Evolutionary conservation across 2,888 invertebrate species (phyloP), one percentile per base, ranked within the genome.

Genomic region (Acrobasis consociella): DNA sequence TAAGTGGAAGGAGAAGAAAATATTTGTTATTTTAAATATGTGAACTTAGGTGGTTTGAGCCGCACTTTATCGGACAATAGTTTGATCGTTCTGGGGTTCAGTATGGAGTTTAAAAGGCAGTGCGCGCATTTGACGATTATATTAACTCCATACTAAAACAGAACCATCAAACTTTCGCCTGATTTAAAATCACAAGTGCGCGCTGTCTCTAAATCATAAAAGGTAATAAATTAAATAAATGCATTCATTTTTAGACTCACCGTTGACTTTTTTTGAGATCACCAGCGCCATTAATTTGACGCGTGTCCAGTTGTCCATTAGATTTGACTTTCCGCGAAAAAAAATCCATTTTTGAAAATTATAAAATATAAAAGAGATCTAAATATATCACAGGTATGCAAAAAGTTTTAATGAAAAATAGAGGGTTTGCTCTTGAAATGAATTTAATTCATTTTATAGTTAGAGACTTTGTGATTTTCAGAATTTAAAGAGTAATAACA

Each of bases 271-370:
- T 79, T 62, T 68, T 60, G 72, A 66, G 63, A 68, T 77, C 74
- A 65, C 69, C 63, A 73, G 83, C 73, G 78, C 89, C 90, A 87
- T 89, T 90, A 76, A 86, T 67, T 66, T 88, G 87, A 83, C 85
- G 75, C 66, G 70, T 71, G 82, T 89, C 88, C 82, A 85, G 65
- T 66, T 87, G 81, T 66, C 78, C 76, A 69, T 82, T 78, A 13
- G 85, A 84, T 67, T 87, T 89, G 56, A 86, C 82, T 83, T 86
- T 87, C 22, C 84, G 85, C n/a, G 86, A 77, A 60, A 85, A 65
- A 63, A 82, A 86, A 82, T 90, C 92, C 89, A 90, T 91, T 82
- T 85, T 88, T 68, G 46, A 63, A 52, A 58, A 60, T 50, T 39
- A 39, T 46, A 46, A n/a, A 46, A 46, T 1, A 60, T 1, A 60